A percentile compares a stretch with the other conserved stretches of the same genome.
Conservation (phyloP, 2,888 invertebrate genomes). For the Quadroppia sp. region DNA sequence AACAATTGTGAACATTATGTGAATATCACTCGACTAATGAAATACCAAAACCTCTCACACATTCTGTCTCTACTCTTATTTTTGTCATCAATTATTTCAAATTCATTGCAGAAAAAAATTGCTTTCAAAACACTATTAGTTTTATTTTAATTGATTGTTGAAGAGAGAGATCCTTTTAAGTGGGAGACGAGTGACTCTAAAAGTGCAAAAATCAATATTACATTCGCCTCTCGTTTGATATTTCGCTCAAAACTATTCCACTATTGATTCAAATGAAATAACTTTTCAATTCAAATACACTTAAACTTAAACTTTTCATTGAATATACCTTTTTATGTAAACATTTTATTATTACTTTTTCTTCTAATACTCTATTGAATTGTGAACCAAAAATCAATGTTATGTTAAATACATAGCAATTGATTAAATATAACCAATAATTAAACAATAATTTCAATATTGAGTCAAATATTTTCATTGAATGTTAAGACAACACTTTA, state of each 20-base stretch:
- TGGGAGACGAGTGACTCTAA: background rate
- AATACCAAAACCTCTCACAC: constrained; percentile 7
- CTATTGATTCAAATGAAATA: background rate
- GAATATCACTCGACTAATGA: constrained; percentile 4
- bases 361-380: background rate
- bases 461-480: background rate
- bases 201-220: constrained; percentile 5
- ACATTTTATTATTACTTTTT: constrained; percentile 2
- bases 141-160: constrained; percentile 21
- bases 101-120: background rate
- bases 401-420: background rate
- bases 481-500: background rate
- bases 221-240: background rate
- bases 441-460: background rate
- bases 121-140: background rate
- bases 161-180: constrained; percentile 16
- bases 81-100: background rate
- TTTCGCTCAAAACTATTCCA: background rate
- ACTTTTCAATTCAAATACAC: background rate
- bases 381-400: background rate
- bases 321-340: background rate
- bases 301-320: constrained; percentile 4
- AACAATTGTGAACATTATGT: background rate
- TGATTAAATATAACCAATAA: background rate
- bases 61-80: background rate